These are phyloP conservation scores for Cyanocitta stelleri DNA, from an alignment of 2,113 vertebrate species.

Conservation along the genomic window DNA sequence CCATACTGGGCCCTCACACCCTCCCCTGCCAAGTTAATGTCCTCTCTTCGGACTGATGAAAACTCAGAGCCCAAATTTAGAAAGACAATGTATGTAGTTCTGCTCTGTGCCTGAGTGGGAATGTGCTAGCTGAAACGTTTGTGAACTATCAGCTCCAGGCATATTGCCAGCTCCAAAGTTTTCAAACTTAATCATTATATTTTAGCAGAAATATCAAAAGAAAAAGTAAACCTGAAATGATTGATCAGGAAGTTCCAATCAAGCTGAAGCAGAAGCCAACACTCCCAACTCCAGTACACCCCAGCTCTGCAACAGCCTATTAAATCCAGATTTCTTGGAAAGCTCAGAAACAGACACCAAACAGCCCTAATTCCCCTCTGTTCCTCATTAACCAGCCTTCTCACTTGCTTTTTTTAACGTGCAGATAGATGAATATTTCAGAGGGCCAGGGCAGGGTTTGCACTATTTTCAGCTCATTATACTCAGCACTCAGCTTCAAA, in stretches of 20 bases:
- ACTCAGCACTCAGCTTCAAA: neutral
- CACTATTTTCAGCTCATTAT: neutral
- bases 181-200: neutral
- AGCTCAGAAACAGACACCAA: neutral
- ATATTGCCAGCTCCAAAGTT: neutral
- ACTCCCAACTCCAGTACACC: neutral
- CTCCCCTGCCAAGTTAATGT: neutral
- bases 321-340: neutral
- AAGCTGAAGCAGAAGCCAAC: neutral
- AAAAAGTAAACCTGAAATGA: neutral
- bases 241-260: neutral
- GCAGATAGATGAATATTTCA: neutral
- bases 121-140: accelerated
- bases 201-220: neutral
- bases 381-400: neutral
- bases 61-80: neutral
- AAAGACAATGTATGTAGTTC: neutral
- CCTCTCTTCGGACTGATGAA: neutral
- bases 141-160: neutral
- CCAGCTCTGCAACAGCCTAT: neutral
- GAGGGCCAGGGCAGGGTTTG: neutral
- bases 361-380: neutral
- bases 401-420: neutral
- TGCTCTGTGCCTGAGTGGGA: accelerated
- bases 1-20: neutral